Base-by-base conservation (phyloP, 2,888 invertebrate genomes). In the Fragum sueziense region DNA sequence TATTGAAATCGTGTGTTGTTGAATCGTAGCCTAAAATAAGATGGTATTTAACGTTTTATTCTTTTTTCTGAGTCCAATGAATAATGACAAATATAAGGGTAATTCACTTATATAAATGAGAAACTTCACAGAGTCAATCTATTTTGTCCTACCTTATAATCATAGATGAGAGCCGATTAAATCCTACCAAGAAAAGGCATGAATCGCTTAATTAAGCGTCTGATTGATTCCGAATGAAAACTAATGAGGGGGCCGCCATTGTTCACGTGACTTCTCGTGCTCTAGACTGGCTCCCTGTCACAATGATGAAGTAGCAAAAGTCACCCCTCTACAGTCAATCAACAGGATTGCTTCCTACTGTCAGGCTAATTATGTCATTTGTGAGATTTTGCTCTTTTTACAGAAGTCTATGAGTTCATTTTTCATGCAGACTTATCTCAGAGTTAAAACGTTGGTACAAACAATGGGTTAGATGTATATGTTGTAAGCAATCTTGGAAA, bases 141-240 rank as follows among this genome's bases (percentile, higher is more conserved):
- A 47, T 47, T 47, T 47, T 47, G 47, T 47, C 47, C 47, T 47
- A 47, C 47, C 47, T 47, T 47, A 47, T 47, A 47, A 47, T 47
- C 47, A 47, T 47, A 47, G 47, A 9, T 47, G 47, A 47, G 47
- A 47, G 47, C 47, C 47, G 47, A 47, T 47, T 47, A 47, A 47
- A 47, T 47, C 47, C 47, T 47, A 14, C 47, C 47, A 47, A 47
- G 47, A 47, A 47, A 47, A 47, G 47, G 47, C 47, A 47, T 14
- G 47, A 47, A 47, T 47, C n/a, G n/a, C 61, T 59, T 62, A 51
- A 72, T 72, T 34, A 72, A 62, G 72, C n/a, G 47, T 31, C 27
- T 51, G 47, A 62, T 72, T 72, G 51, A 47, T 41, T 72, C 47
- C 51, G n/a, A 59, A 72, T 71, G 65, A 62, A 70, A 62, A 62